phyloP scores from a whole-genome alignment of 2,113 vertebrate species.

The Anarhynchus alexandrinus region DNA sequence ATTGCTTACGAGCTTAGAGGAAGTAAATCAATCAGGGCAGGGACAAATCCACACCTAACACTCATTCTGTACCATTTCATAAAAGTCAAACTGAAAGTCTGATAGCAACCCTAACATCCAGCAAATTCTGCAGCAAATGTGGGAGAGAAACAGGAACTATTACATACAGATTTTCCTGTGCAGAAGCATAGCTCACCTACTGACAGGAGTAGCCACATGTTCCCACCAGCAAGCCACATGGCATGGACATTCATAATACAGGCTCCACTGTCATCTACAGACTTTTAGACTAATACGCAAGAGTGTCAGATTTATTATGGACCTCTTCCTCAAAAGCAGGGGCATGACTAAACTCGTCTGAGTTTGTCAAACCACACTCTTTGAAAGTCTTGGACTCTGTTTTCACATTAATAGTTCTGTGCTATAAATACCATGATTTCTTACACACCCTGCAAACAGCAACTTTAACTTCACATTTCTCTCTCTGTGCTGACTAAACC shows the following conservation, averaged over 20 bases:
- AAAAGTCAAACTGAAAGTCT: neutral
- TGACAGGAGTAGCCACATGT: too few species aligned
- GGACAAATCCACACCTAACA: neutral
- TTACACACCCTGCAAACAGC: neutral
- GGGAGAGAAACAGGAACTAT: neutral
- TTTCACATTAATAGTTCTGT: neutral
- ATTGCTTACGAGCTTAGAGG: fast-evolving
- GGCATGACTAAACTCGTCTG: fast-evolving
- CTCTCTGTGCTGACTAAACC: neutral
- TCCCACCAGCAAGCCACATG: neutral
- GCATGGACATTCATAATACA: fast-evolving
- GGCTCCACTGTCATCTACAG: neutral
- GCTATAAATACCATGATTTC: neutral
- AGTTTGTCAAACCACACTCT: neutral
- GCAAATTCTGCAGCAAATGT: neutral
- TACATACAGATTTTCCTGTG: too few species aligned
- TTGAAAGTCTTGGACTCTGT: neutral
- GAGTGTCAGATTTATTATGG: neutral
- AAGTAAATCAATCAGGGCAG: neutral
- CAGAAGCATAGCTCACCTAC: neutral
- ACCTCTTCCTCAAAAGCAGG: neutral
- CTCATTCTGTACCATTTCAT: fast-evolving
- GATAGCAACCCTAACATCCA: neutral
- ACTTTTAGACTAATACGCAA: neutral
- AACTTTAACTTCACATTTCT: neutral